Base-by-base conservation (phyloP, 2,797 vertebrate species). In the Cynopterus sphinx region DNA sequence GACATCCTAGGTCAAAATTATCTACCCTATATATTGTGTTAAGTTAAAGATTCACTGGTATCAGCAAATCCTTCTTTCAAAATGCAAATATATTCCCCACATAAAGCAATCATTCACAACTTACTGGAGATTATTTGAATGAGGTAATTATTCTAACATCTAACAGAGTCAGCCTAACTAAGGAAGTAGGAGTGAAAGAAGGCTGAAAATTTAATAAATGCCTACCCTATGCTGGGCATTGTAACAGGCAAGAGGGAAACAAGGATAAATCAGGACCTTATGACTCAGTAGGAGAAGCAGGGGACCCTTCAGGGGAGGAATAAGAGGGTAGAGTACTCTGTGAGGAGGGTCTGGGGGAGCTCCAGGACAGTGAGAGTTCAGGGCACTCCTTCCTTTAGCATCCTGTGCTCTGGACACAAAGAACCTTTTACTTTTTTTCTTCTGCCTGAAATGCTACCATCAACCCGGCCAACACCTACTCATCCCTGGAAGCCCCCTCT, bases 41-140 rank as follows among this genome's bases (percentile, higher is more conserved):
- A 70, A 61, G 19, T 74, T 71, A 74, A 41, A 84, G 24, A 74
- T 26, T 70, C 28, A 33, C 55, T 51, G 7, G 7, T 41, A 31
- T 41, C 31, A 41, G 31, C 93, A 95, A 91, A 87, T 22, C 33
- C 68, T 55, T 89, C 87, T 68, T 90, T 61, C 68, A 61, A 89
- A 86, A 91, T 78, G 63, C 61, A 90, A 68, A 77, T 83, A 87
- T 17, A 84, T 19, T 43, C 39, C 41, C 46, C 15, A 9, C 46
- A 43, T n/a, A 92, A 94, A 79, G 65, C 67, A 93, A 49, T 39
- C 51, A 68, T 57, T 95, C 57, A 49, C 53, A 67, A 91, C 26
- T 90, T 85, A 31, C 43, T 84, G 65, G 55, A 65, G 41, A 53
- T 77, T 75, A 61, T 36, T 91, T 61, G 79, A 41, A 85, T 71